Evolutionary conservation across 2,888 invertebrate genomes (phyloP).

Genomic region (Drosophila bunnanda): DNA sequence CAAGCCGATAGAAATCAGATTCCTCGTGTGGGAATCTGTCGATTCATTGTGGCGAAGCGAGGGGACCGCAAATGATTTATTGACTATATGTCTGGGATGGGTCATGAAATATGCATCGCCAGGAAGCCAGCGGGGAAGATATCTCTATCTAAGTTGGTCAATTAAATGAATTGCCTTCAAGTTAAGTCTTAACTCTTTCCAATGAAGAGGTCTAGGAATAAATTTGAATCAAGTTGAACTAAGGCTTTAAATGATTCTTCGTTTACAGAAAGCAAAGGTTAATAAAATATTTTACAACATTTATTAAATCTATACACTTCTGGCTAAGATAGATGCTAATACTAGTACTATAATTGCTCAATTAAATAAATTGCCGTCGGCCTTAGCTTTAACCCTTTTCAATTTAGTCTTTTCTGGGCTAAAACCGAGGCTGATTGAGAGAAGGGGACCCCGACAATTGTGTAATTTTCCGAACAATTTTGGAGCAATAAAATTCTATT

Average conservation of each 20-base stretch:
- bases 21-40: conserved; percentile 46
- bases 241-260: background rate
- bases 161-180: conserved; percentile 5
- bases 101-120: conserved; percentile 47
- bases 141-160: conserved; percentile 18
- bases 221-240: background rate
- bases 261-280: background rate
- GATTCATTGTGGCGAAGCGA: conserved; percentile 40
- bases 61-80: conserved; percentile 64
- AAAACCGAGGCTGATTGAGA: background rate
- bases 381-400: conserved; percentile 2
- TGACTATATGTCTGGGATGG: conserved; percentile 44
- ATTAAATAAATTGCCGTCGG: conserved; percentile 2
- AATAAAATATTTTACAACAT: background rate
- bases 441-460: conserved; percentile 47
- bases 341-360: conserved; percentile 5
- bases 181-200: background rate
- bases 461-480: conserved; percentile 69
- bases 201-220: background rate
- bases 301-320: background rate
- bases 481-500: conserved; percentile 68
- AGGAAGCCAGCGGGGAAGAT: background rate
- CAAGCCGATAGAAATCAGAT: conserved; percentile 54
- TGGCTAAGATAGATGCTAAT: background rate
- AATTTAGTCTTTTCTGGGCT: conserved; percentile 2